Base-by-base conservation (phyloP, 2,113 vertebrate genomes). In the Pedionomus torquatus region DNA sequence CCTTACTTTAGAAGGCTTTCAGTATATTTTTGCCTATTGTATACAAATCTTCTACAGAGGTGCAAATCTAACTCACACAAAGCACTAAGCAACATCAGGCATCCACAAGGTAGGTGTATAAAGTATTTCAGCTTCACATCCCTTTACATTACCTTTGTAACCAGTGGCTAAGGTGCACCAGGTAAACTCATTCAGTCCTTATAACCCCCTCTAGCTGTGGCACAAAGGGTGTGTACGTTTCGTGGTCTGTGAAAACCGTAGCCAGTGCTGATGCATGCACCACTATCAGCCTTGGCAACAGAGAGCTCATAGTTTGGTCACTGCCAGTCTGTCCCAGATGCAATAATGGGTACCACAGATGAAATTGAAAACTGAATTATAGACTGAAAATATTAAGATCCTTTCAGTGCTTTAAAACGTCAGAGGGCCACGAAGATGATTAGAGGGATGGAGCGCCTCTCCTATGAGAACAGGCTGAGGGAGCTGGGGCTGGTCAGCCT, bases 201-300 rank as follows among this genome's bases (percentile, higher is more conserved):
- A 10, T 7, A 49, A 44, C 16, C 39, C 39, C 9, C 21, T 17
- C 30, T 2, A 35, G 30, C 21, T 30, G 48, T 24, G 17, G 25
- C 15, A 16, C 33, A 28, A 39, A 77, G 43, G 30, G 20, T 0
- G 3, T 11, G 7, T 3, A 21, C 13, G 4, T 52, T 46, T 49
- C 0, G 1, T 0, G 0, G 37, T 46, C 54, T 44, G 35, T 46
- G 3, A 1, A 30, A 54, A 28, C 15, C 6, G 11, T 7, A 51
- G 31, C 37, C 2, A 2, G 39, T 11, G 20, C 52, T 24, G 60
- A 51, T 8, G 16, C n/a, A 23, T 8, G 17, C 10, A 33, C 18
- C n/a, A 16, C n/a, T 20, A 7, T 3, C 7, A 25, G 23, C 37
- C 37, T 52, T 51, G 16, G 25, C 43, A 33, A 71, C 28, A 39